Conservation (phyloP, 2,113 vertebrate genomes). For the Gopherus evgoodei region DNA sequence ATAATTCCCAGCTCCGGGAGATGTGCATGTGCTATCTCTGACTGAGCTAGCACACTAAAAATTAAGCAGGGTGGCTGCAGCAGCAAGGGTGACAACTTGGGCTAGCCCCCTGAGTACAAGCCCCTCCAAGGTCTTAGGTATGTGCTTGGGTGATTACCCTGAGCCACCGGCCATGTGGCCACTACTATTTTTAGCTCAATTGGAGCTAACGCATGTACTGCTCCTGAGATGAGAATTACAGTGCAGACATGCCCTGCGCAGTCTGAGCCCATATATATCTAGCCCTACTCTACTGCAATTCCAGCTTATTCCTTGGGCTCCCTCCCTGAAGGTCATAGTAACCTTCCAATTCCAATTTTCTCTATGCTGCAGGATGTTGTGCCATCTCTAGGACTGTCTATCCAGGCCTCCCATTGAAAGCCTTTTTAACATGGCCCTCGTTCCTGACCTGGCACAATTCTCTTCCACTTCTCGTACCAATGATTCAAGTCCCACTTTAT, state of each 20-base stretch:
- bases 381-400: fast-evolving
- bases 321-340: background rate
- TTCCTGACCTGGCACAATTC: background rate
- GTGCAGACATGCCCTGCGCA: background rate
- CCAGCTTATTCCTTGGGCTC: background rate
- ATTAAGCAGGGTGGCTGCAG: too few species aligned
- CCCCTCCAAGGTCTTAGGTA: background rate
- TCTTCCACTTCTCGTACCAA: fast-evolving
- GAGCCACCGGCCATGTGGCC: background rate
- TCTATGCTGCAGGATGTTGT: background rate
- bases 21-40: too few species aligned
- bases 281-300: background rate
- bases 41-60: too few species aligned
- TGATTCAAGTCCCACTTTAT: background rate
- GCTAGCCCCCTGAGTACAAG: background rate
- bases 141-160: background rate
- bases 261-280: background rate
- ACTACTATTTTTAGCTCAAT: too few species aligned
- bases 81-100: background rate
- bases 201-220: background rate
- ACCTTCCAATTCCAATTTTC: background rate
- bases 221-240: background rate
- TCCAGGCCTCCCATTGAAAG: background rate
- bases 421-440: fast-evolving
- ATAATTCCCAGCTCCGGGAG: too few species aligned